These are phyloP conservation scores for Spilogale gracilis DNA, from an alignment of 2,113 vertebrate genomes.

Conservation along the genomic window DNA sequence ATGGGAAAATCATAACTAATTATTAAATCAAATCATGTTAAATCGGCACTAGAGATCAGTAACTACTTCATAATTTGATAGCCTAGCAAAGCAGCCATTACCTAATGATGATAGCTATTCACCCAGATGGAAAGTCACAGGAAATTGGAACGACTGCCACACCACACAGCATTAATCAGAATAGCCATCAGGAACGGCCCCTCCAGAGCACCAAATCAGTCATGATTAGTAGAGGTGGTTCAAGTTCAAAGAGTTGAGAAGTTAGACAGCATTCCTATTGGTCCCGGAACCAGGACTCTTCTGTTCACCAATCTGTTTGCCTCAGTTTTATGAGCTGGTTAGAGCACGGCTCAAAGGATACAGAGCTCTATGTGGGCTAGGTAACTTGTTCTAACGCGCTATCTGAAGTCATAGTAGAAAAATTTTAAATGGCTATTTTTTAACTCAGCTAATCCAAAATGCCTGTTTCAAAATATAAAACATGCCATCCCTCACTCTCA, in stretches of 20 bases:
- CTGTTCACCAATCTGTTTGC: conserved; percentile 75
- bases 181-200: conserved; percentile 64
- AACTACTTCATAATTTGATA: conserved; percentile 72
- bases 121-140: conserved; percentile 80
- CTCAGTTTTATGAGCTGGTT: conserved; percentile 49
- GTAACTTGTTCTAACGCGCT: not conserved
- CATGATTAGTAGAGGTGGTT: conserved; percentile 76
- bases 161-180: conserved; percentile 76
- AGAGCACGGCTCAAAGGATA: not conserved
- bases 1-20: conserved; percentile 75
- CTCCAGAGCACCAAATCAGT: conserved; percentile 65
- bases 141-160: conserved; percentile 67
- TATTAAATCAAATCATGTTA: conserved; percentile 78
- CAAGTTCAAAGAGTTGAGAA: conserved; percentile 77
- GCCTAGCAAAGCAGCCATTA: conserved; percentile 67
- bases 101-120: conserved; percentile 82
- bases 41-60: conserved; percentile 74
- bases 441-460: not conserved
- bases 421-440: not conserved
- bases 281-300: conserved; percentile 60
- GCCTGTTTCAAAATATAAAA: not conserved
- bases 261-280: conserved; percentile 60
- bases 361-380: not conserved
- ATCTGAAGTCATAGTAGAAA: not conserved
- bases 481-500: not conserved